Evolutionary conservation across 2,888 invertebrate genomes (phyloP), one percentile per base, ranked within the genome.

Genomic region (Gari tellinella): DNA sequence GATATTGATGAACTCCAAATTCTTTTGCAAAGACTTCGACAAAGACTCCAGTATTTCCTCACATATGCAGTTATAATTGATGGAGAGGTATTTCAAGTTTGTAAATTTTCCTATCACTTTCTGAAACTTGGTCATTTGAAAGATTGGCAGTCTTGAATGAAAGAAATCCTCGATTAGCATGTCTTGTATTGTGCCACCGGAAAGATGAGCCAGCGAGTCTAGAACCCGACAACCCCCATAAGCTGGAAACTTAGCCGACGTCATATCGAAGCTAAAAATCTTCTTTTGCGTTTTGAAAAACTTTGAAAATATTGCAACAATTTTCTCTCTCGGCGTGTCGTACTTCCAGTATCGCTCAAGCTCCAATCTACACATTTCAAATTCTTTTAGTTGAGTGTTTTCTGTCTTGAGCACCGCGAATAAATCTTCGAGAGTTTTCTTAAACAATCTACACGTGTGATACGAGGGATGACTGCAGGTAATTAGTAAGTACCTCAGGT

Each of bases 121-220:
- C 1, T 66, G 69, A 57, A 81, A 88, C 38, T 84, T 80, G 25
- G 75, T 77, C 0, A 83, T 75, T 38, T 75, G 72, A 48, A 73
- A 83, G 2, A 84, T 69, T 12, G 84, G 69, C 37, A 86, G 55
- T 2, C 87, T 66, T 4, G 84, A 73, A 25, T 84, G 87, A 58
- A 88, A 89, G 63, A 88, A 87, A 58, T 89, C 89, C 56, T 88
- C 86, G 2, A 89, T 75, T 43, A 81, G 68, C 45, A 89, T 73
- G 31, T 79, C 74, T 46, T 75, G 66, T 12, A 89, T n/a, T 2
- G 53, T 62, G n/a, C 73, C 56, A 12, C 87, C 86, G 23, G 85
- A 80, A 1, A 78, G 75, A 17, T 53, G 55, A 1, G 79, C 86
- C n/a, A 87, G 56, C 2, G 80, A 69, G n/a, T 89, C 87, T 52